Evolutionary conservation across 37 sponge, comb jelly and placozoan genomes (phyloP), one percentile per base, ranked within the genome.

Genomic region (Chondrilla cf. caribensis): DNA sequence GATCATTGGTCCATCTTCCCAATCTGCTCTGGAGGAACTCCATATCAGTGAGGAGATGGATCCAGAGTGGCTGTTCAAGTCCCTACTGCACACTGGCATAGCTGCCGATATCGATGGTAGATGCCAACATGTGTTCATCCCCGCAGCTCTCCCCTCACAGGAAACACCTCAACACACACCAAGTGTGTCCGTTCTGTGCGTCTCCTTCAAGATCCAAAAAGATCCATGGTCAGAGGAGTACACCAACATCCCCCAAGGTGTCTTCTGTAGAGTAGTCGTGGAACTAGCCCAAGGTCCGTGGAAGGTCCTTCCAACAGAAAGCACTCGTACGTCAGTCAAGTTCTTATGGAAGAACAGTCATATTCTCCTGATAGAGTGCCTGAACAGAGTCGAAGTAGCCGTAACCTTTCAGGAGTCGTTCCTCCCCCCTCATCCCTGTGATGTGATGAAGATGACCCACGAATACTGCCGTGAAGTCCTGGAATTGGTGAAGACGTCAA

Each of bases 171-270:
- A 73, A 21, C 3, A 39, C 25, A 40, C 29, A n/a, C 5, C 38
- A 5, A 21, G 18, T 39, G 2, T 73, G 21, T 32, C 41, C 21
- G 5, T 24, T 38, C 43, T 73, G 42, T 73, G 76, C 24, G 41
- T 73, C 21, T 36, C 76, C 76, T 73, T 43, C 76, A 73, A 37
- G 24, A 21, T 43, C 9, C 41, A 39, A 1, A 24, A 22, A n/a
- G 25, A 31, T 40, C 9, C 9, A 11, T 39, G 17, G 17, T 38
- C 76, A n/a, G 18, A 15, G 21, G 76, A 25, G 24, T 42, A 22
- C 44, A 14, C 25, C 24, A 37, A 73, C 43, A 19, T 73, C 76
- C 76, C 76, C 21, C 41, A 37, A 73, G 76, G 76, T n/a, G 44
- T 73, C 43, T 73, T 73, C 24, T 73, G 76, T 37, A 15, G n/a